A percentile compares a stretch with the other conserved stretches of the same genome.
Conservation (phyloP, 2,888 invertebrate species). For the Andricus quercusramuli region DNA sequence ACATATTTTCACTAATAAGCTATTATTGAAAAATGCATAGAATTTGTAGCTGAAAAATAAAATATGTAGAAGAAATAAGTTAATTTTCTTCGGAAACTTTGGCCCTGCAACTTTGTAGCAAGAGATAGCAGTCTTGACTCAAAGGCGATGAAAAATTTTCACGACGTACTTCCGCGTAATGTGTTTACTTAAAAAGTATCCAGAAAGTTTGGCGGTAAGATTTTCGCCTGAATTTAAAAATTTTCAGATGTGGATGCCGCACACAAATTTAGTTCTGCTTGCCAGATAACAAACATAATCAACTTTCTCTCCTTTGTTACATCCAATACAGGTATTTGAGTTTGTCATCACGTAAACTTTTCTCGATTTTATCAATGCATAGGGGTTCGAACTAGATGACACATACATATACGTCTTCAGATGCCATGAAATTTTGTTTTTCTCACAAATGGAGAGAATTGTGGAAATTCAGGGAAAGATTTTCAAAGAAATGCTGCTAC, state of each 20-base stretch:
- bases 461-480: background rate
- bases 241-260: background rate
- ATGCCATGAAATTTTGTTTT: background rate
- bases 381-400: background rate
- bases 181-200: conserved; percentile 36
- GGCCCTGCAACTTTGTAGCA: background rate
- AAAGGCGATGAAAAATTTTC: conserved; percentile 22
- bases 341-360: conserved; percentile 5
- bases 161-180: conserved; percentile 17
- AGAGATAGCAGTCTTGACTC: background rate
- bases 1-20: no score
- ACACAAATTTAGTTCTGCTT: conserved; percentile 22
- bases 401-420: background rate
- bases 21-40: no score
- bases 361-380: background rate
- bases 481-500: no score
- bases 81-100: background rate
- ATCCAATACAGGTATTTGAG: background rate
- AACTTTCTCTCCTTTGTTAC: conserved; percentile 15
- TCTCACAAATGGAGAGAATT: background rate
- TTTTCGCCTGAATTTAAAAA: background rate
- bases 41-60: background rate
- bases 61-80: background rate
- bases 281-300: conserved; percentile 18
- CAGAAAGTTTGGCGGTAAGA: background rate